Conservation (phyloP, 2,113 vertebrate genomes). For the Notiomystis cincta region DNA sequence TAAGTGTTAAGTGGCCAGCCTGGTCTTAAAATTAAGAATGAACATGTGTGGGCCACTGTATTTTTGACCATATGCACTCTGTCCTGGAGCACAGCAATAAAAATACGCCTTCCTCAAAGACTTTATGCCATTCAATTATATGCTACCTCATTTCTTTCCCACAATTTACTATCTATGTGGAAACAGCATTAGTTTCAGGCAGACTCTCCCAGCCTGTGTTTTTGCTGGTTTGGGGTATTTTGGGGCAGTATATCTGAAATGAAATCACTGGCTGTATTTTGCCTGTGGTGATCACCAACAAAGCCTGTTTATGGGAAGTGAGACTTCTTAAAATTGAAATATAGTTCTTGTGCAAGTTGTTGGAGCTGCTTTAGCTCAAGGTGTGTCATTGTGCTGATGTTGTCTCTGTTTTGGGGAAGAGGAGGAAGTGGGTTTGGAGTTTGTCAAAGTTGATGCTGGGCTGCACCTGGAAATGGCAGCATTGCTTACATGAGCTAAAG, state of each 20-base stretch:
- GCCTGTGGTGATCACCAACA: not conserved
- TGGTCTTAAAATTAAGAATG: not conserved
- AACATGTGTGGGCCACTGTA: not conserved
- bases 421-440: not conserved
- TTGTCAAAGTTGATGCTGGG: not conserved
- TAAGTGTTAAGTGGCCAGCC: not conserved
- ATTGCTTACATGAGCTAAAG: not conserved
- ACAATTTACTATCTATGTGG: not conserved
- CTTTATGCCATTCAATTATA: not conserved
- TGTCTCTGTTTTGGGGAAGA: not conserved
- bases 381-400: not conserved
- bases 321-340: not conserved
- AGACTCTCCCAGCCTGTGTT: not conserved
- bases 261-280: slow-evolving; percentile 1
- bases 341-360: not conserved
- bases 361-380: not conserved
- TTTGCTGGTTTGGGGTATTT: not conserved
- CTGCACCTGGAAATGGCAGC: not conserved
- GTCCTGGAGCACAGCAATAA: slow-evolving; percentile 36
- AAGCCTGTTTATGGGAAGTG: not conserved
- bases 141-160: not conserved
- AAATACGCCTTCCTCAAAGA: slow-evolving; percentile 61
- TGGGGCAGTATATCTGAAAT: not conserved
- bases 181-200: slow-evolving; percentile 12
- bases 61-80: slow-evolving; percentile 5